A percentile compares a stretch with the other conserved stretches of the same genome.
Conservation (phyloP, 2,113 vertebrate genomes). For the Bubo scandiacus region DNA sequence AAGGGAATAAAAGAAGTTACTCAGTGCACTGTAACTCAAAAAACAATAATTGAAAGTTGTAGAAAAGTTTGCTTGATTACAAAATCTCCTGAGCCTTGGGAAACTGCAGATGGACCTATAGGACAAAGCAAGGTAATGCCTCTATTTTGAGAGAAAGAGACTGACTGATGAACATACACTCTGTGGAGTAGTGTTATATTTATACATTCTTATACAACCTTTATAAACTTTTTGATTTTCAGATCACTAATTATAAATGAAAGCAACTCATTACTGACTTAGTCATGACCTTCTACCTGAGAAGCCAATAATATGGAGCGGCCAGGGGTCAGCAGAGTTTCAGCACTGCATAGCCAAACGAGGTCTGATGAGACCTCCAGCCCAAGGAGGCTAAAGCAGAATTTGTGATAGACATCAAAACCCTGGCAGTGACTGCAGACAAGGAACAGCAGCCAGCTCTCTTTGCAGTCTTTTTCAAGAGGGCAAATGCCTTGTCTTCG, state of each 20-base stretch:
- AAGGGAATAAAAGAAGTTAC: background rate
- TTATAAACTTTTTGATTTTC: background rate
- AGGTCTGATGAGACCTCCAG: background rate
- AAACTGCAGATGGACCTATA: background rate
- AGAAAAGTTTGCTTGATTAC: background rate
- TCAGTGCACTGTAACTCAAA: background rate
- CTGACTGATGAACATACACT: background rate
- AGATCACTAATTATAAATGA: background rate
- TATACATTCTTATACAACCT: background rate
- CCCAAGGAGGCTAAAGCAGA: background rate
- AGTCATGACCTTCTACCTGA: background rate
- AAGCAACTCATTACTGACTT: background rate
- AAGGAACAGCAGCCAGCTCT: background rate
- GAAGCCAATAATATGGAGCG: fast-evolving
- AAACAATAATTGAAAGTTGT: background rate
- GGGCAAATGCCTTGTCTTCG: background rate
- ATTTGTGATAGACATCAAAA: background rate
- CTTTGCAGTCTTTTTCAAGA: background rate
- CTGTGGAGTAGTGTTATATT: background rate
- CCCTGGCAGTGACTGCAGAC: background rate
- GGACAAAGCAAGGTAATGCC: background rate
- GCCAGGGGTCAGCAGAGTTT: background rate
- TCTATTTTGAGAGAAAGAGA: background rate
- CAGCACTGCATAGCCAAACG: background rate
- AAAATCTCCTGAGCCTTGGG: background rate